phyloP scores from a whole-genome alignment of 2,797 vertebrate species.

The Astyanax mexicanus region DNA sequence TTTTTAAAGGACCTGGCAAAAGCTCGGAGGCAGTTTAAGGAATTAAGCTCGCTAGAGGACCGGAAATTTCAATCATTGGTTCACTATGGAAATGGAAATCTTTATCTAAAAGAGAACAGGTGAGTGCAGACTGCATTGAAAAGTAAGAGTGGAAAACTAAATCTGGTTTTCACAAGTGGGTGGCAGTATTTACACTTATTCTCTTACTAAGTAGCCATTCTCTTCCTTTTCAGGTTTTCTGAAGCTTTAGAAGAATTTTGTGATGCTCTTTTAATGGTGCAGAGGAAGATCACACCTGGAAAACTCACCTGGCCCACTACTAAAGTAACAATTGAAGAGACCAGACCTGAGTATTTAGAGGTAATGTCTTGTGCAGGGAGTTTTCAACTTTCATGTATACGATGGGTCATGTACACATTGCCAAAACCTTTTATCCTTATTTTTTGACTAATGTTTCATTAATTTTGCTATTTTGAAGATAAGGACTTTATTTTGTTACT shows the following conservation, averaged over 20 bases:
- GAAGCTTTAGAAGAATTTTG: constrained; percentile 85
- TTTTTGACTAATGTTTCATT: too few relatives aligned
- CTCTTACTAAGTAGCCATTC: neutral
- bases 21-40: constrained; percentile 83
- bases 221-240: constrained; percentile 78
- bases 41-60: constrained; percentile 82
- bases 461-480: too few relatives aligned
- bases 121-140: constrained; percentile 58
- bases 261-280: constrained; percentile 84
- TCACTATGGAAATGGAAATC: constrained; percentile 85
- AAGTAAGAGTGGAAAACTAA: neutral
- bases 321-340: constrained; percentile 85
- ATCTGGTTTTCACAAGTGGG: neutral
- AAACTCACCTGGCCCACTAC: constrained; percentile 93
- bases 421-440: too few relatives aligned
- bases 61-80: constrained; percentile 86
- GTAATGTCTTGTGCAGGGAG: constrained; percentile 47
- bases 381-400: too few relatives aligned
- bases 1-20: constrained; percentile 83
- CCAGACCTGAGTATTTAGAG: constrained; percentile 73
- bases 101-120: constrained; percentile 91
- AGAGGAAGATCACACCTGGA: constrained; percentile 83
- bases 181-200: neutral
- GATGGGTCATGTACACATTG: too few relatives aligned
- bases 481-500: too few relatives aligned